Base-by-base conservation (phyloP, 2,888 invertebrate species). In the Abrostola triplasia region DNA sequence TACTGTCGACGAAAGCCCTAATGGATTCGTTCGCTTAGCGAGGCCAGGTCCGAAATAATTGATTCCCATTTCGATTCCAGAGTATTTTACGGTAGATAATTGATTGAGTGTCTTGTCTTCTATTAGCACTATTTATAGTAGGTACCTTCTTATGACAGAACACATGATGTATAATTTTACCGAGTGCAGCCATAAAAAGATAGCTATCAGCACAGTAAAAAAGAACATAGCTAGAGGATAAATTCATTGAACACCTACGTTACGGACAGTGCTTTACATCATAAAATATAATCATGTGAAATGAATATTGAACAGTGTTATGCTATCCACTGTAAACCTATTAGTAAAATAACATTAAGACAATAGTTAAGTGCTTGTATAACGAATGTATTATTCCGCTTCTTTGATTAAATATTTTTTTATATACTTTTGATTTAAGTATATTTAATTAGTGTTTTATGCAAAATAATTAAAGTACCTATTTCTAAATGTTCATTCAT, bases 1-100 rank as follows among this genome's bases (percentile, higher is more conserved):
- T 24, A 24, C 4, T 24, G 24, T 24, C 1, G 24, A 24, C 24
- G 24, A 24, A 24, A 24, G 24, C 24, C 24, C 24, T 2, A 24
- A 24, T 24, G 24, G 24, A 24, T 24, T 24, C 4, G 24, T 24
- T 24, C 24, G 24, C 24, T 24, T 24, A 44, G 7, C 5, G 5
- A 49, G 40, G 51, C 6, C 24, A 60, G n/a, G n/a, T 47, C 48
- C 12, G 4, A 24, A 13, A 58, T 44, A 47, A 63, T 64, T 35
- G 47, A 73, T 70, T 61, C 24, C 38, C 37, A 59, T 61, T 63
- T 4, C 12, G 11, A 55, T 64, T 67, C 68, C 70, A 44, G 51
- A 59, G 49, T 24, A 24, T 24, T 24, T 24, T 24, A 24, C 1
- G 24, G 24, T 24, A 24, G 24, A 4, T 24, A 24, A 24, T 24